phyloP scores from a whole-genome alignment of 2,113 vertebrate species.

The Syrmaticus mikado region DNA sequence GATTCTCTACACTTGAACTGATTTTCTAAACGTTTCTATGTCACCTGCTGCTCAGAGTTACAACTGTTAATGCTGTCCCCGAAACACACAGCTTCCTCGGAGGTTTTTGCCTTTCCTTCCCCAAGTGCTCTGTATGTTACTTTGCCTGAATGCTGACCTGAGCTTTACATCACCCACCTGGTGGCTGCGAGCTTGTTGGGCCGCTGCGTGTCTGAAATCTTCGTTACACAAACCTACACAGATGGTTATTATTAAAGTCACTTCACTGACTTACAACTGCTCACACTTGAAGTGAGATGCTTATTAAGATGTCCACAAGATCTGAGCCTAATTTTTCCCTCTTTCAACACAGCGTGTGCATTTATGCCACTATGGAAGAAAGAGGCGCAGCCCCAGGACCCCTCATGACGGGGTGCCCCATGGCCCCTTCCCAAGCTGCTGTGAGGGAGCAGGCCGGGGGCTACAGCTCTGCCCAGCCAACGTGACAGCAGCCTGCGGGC shows the following conservation, averaged over 20 bases:
- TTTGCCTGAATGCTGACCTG: constrained; percentile 6
- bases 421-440: background rate
- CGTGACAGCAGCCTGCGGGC: background rate
- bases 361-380: background rate
- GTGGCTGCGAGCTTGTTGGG: constrained; percentile 12
- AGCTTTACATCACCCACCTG: constrained; percentile 30
- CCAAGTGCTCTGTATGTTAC: background rate
- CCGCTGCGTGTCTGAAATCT: constrained; percentile 6
- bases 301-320: background rate
- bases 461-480: background rate
- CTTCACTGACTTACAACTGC: constrained; percentile 13
- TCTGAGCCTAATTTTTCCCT: background rate
- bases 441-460: background rate
- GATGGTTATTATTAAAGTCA: constrained; percentile 57
- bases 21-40: background rate
- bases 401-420: accelerated
- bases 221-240: background rate
- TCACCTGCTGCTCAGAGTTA: background rate
- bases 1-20: background rate
- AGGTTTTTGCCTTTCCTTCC: constrained; percentile 35
- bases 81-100: background rate
- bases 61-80: background rate
- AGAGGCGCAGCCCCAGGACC: accelerated
- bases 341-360: background rate
- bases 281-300: background rate